Conservation (phyloP, 2,113 vertebrate species). For the Colius striatus region DNA sequence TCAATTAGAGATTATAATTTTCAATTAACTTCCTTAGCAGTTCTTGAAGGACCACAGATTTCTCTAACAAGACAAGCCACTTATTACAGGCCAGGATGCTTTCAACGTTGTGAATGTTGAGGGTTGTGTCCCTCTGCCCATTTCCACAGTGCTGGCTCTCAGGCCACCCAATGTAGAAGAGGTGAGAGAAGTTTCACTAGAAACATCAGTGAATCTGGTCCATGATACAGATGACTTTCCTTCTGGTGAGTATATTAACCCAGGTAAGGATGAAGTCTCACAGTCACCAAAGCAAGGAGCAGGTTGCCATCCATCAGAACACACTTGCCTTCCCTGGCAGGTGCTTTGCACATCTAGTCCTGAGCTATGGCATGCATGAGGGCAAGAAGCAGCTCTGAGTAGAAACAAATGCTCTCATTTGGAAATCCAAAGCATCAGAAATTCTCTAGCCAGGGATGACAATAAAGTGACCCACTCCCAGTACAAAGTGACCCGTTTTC, state of each 20-base stretch:
- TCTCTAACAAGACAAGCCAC: neutral
- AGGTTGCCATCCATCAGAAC: rapidly evolving
- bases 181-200: neutral
- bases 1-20: constrained; percentile 1
- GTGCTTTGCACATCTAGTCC: neutral
- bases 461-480: neutral
- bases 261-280: neutral
- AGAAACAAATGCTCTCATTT: neutral
- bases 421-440: neutral
- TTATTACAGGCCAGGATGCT: neutral
- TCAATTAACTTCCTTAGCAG: constrained; percentile 24
- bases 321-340: neutral
- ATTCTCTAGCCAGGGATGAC: neutral
- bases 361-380: rapidly evolving
- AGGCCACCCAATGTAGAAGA: neutral
- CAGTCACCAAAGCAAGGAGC: neutral
- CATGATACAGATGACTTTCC: neutral
- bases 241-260: neutral
- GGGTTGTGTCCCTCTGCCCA: neutral
- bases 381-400: neutral
- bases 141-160: neutral
- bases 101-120: neutral
- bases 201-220: neutral
- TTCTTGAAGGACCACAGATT: neutral
- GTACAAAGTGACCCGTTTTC: constrained; percentile 1